Conservation (phyloP, 2,797 vertebrate species). For the Meda fulgida region DNA sequence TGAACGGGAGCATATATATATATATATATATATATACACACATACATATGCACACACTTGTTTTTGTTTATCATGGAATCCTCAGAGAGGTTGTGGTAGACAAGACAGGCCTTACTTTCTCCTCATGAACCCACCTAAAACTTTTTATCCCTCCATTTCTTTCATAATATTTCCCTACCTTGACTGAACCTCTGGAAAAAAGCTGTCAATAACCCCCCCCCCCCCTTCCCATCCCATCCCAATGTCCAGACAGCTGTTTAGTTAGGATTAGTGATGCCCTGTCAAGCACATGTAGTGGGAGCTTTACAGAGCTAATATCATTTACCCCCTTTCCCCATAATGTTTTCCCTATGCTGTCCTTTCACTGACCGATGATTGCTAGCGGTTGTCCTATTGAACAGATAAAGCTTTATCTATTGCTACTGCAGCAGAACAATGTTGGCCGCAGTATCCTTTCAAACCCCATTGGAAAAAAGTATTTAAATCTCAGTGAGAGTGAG, state of each 20-base stretch:
- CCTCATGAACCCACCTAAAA: slow-evolving; percentile 40
- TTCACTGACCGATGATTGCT: slow-evolving; percentile 48
- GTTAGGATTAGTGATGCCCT: slow-evolving; percentile 35
- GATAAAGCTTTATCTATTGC: slow-evolving; percentile 34
- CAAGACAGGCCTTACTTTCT: slow-evolving; percentile 26
- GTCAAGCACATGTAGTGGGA: slow-evolving; percentile 18
- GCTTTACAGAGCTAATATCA: slow-evolving; percentile 39
- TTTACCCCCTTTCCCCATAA: slow-evolving; percentile 3
- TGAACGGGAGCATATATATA: background rate
- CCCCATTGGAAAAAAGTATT: slow-evolving; percentile 8
- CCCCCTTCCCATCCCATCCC: background rate
- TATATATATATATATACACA: no score
- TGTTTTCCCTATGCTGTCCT: background rate
- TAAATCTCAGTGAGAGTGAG: slow-evolving; percentile 12
- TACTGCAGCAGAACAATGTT: slow-evolving; percentile 15
- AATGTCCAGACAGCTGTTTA: slow-evolving; percentile 53
- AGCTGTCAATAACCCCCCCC: slow-evolving; percentile 25
- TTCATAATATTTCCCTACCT: slow-evolving; percentile 21
- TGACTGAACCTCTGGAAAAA: slow-evolving; percentile 50
- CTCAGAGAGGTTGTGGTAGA: background rate
- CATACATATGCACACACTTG: background rate
- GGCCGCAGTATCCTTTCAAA: background rate
- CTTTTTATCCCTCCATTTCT: slow-evolving; percentile 9
- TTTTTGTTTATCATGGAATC: background rate
- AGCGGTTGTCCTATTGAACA: slow-evolving; percentile 47